A percentile compares a stretch with the other conserved stretches of the same genome.
Conservation (phyloP, 2,888 invertebrate genomes). For the Scelioninae gen. 1 region DNA sequence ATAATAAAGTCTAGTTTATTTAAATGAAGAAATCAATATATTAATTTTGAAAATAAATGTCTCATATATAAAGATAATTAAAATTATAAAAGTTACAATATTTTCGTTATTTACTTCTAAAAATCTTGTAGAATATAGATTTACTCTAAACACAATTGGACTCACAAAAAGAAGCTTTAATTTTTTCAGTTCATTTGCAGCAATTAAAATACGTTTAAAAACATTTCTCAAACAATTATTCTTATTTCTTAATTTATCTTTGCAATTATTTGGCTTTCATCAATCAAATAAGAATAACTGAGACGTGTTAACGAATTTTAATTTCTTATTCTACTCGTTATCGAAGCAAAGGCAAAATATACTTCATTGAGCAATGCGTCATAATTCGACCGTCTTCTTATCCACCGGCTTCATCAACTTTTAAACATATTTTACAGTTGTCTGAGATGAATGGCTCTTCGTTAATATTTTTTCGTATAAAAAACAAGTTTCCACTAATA, state of each 20-base stretch:
- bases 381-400: constrained; percentile 40
- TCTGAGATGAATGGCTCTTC: constrained; percentile 49
- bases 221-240: neutral
- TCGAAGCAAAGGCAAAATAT: constrained; percentile 18
- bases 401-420: constrained; percentile 38
- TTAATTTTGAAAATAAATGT: too few relatives aligned
- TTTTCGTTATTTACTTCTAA: too few relatives aligned
- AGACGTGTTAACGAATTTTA: constrained; percentile 33
- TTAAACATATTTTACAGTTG: constrained; percentile 47
- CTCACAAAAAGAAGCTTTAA: too few relatives aligned
- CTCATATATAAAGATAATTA: too few relatives aligned
- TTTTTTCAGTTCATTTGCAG: neutral
- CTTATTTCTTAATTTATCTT: constrained; percentile 32
- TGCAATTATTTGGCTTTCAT: constrained; percentile 18
- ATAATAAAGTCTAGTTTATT: too few relatives aligned
- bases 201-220: too few relatives aligned
- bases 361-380: constrained; percentile 42
- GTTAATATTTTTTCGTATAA: constrained; percentile 31
- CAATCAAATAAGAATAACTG: constrained; percentile 23
- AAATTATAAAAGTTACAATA: neutral
- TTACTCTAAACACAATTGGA: too few relatives aligned
- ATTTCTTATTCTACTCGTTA: constrained; percentile 37
- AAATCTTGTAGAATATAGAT: too few relatives aligned
- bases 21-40: too few relatives aligned
- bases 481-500: constrained; percentile 31